A percentile compares a stretch with the other conserved stretches of the same genome.
These are phyloP conservation scores for Ceuthmochares aereus DNA, from an alignment of 2,113 vertebrate genomes.

Conservation along the genomic window DNA sequence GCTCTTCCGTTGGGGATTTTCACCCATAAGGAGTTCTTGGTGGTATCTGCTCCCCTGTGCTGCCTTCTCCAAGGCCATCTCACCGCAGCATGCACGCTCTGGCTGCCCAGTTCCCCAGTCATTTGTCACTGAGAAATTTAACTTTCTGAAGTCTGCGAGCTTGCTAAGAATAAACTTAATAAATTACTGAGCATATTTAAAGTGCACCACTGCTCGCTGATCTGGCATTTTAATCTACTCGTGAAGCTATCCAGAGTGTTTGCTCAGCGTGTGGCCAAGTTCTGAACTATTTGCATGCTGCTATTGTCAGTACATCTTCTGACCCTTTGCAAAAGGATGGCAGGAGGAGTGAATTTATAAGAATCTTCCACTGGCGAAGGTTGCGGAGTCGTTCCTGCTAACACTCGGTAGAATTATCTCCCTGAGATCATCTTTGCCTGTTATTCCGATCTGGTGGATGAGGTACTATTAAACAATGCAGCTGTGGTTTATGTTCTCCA, in stretches of 20 bases:
- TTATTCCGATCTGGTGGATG: background rate
- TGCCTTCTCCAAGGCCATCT: background rate
- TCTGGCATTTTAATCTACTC: slow-evolving; percentile 72
- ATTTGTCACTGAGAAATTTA: slow-evolving; percentile 70
- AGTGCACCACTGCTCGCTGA: slow-evolving; percentile 54
- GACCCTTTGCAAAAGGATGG: slow-evolving; percentile 68
- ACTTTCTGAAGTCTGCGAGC: slow-evolving; percentile 66
- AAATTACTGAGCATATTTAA: slow-evolving; percentile 70
- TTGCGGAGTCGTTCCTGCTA: slow-evolving; percentile 20
- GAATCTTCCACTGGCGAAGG: slow-evolving; percentile 70
- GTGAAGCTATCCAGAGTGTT: slow-evolving; percentile 76
- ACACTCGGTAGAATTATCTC: slow-evolving; percentile 50
- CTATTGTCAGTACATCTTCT: slow-evolving; percentile 75
- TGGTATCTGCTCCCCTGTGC: background rate
- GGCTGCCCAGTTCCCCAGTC: background rate
- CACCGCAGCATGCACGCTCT: background rate
- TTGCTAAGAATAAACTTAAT: slow-evolving; percentile 74
- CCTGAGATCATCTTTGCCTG: slow-evolving; percentile 43
- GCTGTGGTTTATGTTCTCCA: slow-evolving; percentile 62
- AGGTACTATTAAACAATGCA: slow-evolving; percentile 62
- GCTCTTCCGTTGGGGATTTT: background rate
- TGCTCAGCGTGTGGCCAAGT: slow-evolving; percentile 78
- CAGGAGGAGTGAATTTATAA: slow-evolving; percentile 73
- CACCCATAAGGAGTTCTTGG: background rate
- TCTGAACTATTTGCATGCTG: slow-evolving; percentile 71